Evolutionary conservation across 2,888 invertebrate genomes (phyloP).

Genomic region (Oegoconia quadripuncta): DNA sequence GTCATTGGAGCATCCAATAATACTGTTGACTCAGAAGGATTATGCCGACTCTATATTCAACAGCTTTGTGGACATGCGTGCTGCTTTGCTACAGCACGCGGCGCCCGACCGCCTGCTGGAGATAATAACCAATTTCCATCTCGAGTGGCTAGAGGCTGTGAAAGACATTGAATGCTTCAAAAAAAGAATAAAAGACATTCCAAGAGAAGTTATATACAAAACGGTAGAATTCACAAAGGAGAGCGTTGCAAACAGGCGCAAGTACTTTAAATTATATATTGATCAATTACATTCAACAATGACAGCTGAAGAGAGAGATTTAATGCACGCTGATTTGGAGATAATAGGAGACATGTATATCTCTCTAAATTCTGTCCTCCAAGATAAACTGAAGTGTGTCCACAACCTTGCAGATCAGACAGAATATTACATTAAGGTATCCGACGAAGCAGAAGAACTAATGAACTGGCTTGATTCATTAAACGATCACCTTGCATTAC

Average conservation of each 20-base stretch:
- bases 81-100: constrained; percentile 20
- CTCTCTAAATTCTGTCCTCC: constrained; percentile 26
- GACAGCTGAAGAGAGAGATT: constrained; percentile 20
- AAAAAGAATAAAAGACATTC: constrained; percentile 28
- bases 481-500: constrained; percentile 31
- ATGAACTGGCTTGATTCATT: constrained; percentile 39
- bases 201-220: constrained; percentile 27
- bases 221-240: constrained; percentile 33
- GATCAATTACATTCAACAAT: constrained; percentile 13
- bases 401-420: constrained; percentile 26
- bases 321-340: constrained; percentile 25
- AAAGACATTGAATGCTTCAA: constrained; percentile 32
- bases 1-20: constrained; percentile 37
- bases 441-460: constrained; percentile 38
- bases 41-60: constrained; percentile 29
- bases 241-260: constrained; percentile 24
- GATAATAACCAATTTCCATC: constrained; percentile 31
- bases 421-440: constrained; percentile 30
- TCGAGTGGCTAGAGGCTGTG: constrained; percentile 37
- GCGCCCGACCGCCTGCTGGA: constrained; percentile 18
- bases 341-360: constrained; percentile 30
- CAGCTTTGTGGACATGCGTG: constrained; percentile 23
- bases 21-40: constrained; percentile 38
- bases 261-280: constrained; percentile 22
- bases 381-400: constrained; percentile 31